Percentiles rank a stretch among this genome's conserved stretches.
Evolutionary conservation across 2,888 invertebrate species (phyloP).

Genomic region (Helobdella robusta): DNA sequence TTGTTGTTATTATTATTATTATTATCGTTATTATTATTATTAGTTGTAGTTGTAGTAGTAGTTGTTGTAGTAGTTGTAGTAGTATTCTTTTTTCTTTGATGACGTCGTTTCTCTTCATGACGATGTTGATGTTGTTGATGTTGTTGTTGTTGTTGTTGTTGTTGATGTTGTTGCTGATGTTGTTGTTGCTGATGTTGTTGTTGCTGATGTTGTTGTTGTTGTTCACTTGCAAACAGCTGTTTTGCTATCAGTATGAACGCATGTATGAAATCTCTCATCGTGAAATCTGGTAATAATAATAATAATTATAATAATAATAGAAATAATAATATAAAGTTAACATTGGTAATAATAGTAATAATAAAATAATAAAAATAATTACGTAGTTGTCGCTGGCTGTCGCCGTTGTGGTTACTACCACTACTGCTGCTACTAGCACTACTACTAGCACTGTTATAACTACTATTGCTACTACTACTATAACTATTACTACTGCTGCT

Average conservation of each 20-base stretch:
- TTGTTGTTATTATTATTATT: conserved; percentile 16
- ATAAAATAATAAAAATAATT: not conserved
- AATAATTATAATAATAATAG: not conserved
- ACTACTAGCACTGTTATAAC: not conserved
- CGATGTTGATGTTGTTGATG: not conserved
- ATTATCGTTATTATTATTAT: conserved; percentile 19
- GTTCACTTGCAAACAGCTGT: not conserved
- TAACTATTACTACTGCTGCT: not conserved
- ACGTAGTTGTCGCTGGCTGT: not conserved
- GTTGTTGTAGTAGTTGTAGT: not conserved
- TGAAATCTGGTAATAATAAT: not conserved
- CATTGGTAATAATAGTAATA: not conserved
- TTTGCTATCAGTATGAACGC: conserved; percentile 14
- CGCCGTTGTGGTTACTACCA: conserved; percentile 1
- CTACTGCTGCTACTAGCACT: not conserved
- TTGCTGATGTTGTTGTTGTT: not conserved
- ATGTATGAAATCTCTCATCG: conserved; percentile 16
- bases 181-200: not conserved
- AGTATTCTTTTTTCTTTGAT: too few species aligned
- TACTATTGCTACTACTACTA: not conserved
- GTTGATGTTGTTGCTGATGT: not conserved
- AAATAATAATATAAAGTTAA: not conserved
- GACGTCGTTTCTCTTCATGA: not conserved
- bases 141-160: not conserved
- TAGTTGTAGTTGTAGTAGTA: not conserved